A percentile compares a stretch with the other conserved stretches of the same genome.
These are phyloP conservation scores for Euzetes globulus DNA, from an alignment of 2,888 invertebrate genomes.

Conservation along the genomic window DNA sequence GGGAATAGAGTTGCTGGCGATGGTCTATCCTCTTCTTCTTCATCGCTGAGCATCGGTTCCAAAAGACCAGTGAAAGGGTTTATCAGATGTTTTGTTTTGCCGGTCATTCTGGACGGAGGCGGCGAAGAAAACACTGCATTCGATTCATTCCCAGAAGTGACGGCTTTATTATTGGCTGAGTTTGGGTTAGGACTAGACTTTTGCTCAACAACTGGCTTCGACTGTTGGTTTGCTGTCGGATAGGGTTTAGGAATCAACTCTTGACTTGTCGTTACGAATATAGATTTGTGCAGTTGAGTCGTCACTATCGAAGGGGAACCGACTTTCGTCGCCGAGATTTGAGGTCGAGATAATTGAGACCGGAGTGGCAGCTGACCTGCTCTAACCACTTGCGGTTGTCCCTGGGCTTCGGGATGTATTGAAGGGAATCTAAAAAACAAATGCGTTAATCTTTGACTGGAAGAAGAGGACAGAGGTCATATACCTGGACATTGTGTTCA, in stretches of 20 bases:
- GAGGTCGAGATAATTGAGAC: conserved; percentile 30
- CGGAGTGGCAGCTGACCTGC: conserved; percentile 39
- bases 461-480: not conserved
- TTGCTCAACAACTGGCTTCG: not conserved
- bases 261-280: conserved; percentile 3
- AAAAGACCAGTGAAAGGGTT: conserved; percentile 79
- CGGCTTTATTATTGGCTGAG: conserved; percentile 8
- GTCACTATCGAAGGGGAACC: conserved; percentile 37
- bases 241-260: not conserved
- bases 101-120: conserved; percentile 30
- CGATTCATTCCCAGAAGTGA: conserved; percentile 7
- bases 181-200: conserved; percentile 15
- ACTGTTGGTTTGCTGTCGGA: not conserved
- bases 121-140: conserved; percentile 38
- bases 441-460: not conserved
- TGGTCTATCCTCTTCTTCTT: conserved; percentile 48
- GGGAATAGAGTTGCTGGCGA: conserved; percentile 39
- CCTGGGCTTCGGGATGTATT: conserved; percentile 41
- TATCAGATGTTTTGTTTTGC: conserved; percentile 63
- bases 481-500: conserved; percentile 18
- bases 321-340: conserved; percentile 32
- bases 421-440: conserved; percentile 36
- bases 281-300: conserved; percentile 14
- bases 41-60: conserved; percentile 64
- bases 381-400: conserved; percentile 39